A percentile compares a stretch with the other conserved stretches of the same genome.
Conservation (phyloP, 2,113 vertebrate genomes). For the Silurus asotus region DNA sequence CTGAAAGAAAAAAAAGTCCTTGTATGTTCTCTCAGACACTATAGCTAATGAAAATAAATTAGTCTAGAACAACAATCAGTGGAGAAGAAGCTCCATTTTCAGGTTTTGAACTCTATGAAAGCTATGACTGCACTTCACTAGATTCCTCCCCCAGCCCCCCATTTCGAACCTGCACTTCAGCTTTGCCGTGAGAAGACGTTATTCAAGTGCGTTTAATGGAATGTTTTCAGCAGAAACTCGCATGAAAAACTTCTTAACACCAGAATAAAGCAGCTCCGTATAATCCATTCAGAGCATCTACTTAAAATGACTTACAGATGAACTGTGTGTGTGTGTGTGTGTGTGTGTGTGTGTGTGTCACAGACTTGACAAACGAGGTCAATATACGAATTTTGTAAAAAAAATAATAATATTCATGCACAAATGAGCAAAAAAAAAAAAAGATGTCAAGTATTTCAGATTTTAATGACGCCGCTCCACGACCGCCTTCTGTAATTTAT, state of each 20-base stretch:
- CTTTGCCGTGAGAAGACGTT: neutral
- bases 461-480: constrained; percentile 4
- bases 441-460: neutral
- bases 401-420: too few species aligned
- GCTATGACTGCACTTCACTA: neutral
- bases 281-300: neutral
- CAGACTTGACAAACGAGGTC: constrained; percentile 12
- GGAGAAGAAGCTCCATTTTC: too few species aligned
- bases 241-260: neutral
- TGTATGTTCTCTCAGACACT: neutral
- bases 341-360: constrained; percentile 1
- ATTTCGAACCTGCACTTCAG: too few species aligned
- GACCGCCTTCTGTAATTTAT: constrained; percentile 29
- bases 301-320: constrained; percentile 24
- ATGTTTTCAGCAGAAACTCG: neutral
- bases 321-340: constrained; percentile 15
- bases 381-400: neutral
- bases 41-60: neutral
- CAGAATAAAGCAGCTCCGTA: neutral
- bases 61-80: neutral
- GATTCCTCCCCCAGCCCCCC: too few species aligned
- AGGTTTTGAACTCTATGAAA: neutral
- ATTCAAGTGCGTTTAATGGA: constrained; percentile 5
- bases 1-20: neutral
- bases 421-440: neutral